Evolutionary conservation across 35 echinoderm and acorn worm genomes (phyloP), one percentile per base, ranked within the genome.

Genomic region (Lytechinus pictus): DNA sequence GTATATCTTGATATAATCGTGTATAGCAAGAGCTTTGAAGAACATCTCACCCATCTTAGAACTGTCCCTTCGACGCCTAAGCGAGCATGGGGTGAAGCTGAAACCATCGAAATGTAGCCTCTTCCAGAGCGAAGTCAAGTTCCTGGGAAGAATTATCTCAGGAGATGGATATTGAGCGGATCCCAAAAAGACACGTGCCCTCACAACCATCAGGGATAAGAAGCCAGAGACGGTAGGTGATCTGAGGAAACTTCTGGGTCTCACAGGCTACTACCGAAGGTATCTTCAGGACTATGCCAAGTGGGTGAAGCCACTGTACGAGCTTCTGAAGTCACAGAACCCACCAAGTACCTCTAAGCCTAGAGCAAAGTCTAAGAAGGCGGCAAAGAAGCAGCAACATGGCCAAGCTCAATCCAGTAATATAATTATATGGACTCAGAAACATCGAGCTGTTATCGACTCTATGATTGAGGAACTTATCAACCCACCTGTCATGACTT

Each of bases 21-120:
- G 0, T 96, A 56, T 91, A 86, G 94, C 14, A 0, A 52, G 10
- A 94, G 27, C 11, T 97, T 97, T 27, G 27, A 94, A n/a, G 53
- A 95, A 7, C 95, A 96, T 94, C 16, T 97, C 10, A n/a, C 86
- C 5, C 87, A 94, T 86, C 24, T 98, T 7, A 52, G 52, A 29
- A 60, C 53, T 8, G 95, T 97, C n/a, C 0, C 93, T 97, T 0
- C 57, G 92, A 1, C 53, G 95, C 14, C 55, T 97, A 27, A 95
- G 58, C 19, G n/a, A 94, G 28, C 54, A 94, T 56, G 92, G 87
- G 92, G 24, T 97, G 3, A 97, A 97, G 56, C 21, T 96, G 0
- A 97, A 97, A 54, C 95, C 95, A 19, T 28, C 16, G 4, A 97
- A 97, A 53, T 97, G 97, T 54, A 24, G 27, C 4, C 86, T 97